phyloP scores from a whole-genome alignment of 1,140 invertebrate genomes.

The Sminthurides bifidus region DNA sequence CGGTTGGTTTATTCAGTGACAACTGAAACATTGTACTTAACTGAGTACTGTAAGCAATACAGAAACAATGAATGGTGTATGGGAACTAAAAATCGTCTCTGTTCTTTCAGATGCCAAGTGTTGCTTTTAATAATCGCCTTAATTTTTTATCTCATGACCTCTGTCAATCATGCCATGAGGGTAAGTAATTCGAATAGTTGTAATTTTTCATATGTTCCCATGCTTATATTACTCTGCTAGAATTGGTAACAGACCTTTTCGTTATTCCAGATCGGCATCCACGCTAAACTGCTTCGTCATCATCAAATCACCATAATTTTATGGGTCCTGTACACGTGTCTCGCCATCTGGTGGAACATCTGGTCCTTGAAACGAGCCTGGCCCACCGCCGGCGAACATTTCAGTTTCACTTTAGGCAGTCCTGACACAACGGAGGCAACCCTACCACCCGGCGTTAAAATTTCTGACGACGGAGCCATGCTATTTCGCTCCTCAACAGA shows the following conservation, averaged over 20 bases:
- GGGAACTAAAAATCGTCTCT: not conserved
- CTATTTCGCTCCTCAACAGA: no score
- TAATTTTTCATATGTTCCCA: no score
- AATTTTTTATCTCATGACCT: slow-evolving; percentile 5
- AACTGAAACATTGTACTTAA: not conserved
- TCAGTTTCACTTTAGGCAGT: slow-evolving; percentile 4
- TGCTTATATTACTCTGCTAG: no score
- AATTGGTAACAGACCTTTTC: not conserved
- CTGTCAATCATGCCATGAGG: slow-evolving; percentile 7
- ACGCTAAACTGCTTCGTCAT: not conserved
- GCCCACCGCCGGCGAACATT: slow-evolving; percentile 4
- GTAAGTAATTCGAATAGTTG: no score
- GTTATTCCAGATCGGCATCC: not conserved
- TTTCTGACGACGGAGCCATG: no score
- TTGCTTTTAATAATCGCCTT: slow-evolving; percentile 1
- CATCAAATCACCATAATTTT: not conserved
- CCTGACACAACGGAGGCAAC: no score
- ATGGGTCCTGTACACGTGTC: slow-evolving; percentile 1
- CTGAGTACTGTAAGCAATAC: not conserved
- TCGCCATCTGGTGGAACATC: slow-evolving; percentile 2
- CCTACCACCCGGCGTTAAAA: no score
- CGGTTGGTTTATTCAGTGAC: not conserved
- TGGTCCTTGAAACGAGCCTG: slow-evolving; percentile 2
- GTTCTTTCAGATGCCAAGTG: slow-evolving; percentile 1
- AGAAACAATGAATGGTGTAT: not conserved